Evolutionary conservation across 2,888 invertebrate species (phyloP).

Genomic region (Rotaria socialis): DNA sequence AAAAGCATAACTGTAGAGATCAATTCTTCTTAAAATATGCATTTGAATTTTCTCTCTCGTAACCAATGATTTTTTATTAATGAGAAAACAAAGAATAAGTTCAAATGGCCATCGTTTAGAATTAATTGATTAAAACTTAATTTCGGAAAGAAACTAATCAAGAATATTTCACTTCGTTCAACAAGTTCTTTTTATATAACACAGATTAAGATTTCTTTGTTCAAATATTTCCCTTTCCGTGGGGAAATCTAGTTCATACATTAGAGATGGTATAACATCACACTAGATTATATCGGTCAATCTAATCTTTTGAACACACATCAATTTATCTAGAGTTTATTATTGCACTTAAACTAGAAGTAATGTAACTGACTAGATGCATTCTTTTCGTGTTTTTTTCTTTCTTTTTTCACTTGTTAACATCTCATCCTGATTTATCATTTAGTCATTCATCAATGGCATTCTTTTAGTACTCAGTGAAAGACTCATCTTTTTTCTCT

Average conservation of each 20-base stretch:
- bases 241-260: conserved; percentile 6
- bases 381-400: not conserved
- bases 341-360: not conserved
- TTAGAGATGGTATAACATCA: not conserved
- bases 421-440: too few relatives aligned
- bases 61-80: too few relatives aligned
- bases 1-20: too few relatives aligned
- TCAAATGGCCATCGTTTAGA: too few relatives aligned
- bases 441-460: not conserved
- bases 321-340: not conserved
- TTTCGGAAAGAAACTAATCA: not conserved
- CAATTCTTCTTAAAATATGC: too few relatives aligned
- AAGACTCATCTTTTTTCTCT: not conserved
- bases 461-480: not conserved
- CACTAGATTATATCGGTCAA: not conserved
- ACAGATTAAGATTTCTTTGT: not conserved
- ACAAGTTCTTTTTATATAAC: not conserved
- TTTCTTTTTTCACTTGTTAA: too few relatives aligned
- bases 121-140: not conserved
- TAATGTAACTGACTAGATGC: not conserved
- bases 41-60: too few relatives aligned
- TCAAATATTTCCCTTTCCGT: not conserved
- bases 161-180: not conserved
- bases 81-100: too few relatives aligned
- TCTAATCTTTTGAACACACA: not conserved